Percentiles rank a stretch among this genome's conserved stretches.
phyloP scores from a whole-genome alignment of 2,113 vertebrate genomes.

The Garra rufa region DNA sequence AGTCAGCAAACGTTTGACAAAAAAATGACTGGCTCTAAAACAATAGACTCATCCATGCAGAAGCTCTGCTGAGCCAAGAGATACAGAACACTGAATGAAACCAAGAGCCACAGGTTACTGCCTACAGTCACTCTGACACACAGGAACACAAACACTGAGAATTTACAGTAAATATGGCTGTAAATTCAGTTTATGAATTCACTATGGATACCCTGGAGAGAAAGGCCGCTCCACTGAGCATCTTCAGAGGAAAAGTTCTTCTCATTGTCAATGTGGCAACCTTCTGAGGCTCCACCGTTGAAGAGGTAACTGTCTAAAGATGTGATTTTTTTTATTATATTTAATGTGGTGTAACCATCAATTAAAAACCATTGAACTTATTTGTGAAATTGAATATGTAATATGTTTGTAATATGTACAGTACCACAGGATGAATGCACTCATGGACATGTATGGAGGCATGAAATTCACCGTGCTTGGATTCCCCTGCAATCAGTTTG shows the following conservation, averaged over 20 bases:
- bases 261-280: conserved; percentile 80
- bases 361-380: neutral
- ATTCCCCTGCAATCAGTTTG: conserved; percentile 82
- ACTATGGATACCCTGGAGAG: conserved; percentile 74
- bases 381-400: neutral
- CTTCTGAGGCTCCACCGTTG: conserved; percentile 81
- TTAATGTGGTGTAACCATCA: neutral
- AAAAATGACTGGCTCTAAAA: conserved; percentile 58
- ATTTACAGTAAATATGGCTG: conserved; percentile 61
- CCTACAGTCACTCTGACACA: conserved; percentile 51
- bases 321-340: neutral
- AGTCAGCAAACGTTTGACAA: conserved; percentile 63
- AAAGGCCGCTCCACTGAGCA: conserved; percentile 66
- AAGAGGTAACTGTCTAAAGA: conserved; percentile 69
- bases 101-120: conserved; percentile 53
- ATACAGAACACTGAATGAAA: conserved; percentile 69
- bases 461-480: conserved; percentile 75
- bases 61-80: conserved; percentile 77
- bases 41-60: conserved; percentile 76
- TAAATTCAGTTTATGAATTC: conserved; percentile 77
- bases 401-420: conserved; percentile 39
- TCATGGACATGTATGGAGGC: conserved; percentile 76
- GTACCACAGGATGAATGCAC: conserved; percentile 82
- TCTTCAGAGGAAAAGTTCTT: conserved; percentile 73
- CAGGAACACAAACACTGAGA: conserved; percentile 31